phyloP scores from a whole-genome alignment of 2,797 vertebrate genomes.

The Numenius phaeopus region DNA sequence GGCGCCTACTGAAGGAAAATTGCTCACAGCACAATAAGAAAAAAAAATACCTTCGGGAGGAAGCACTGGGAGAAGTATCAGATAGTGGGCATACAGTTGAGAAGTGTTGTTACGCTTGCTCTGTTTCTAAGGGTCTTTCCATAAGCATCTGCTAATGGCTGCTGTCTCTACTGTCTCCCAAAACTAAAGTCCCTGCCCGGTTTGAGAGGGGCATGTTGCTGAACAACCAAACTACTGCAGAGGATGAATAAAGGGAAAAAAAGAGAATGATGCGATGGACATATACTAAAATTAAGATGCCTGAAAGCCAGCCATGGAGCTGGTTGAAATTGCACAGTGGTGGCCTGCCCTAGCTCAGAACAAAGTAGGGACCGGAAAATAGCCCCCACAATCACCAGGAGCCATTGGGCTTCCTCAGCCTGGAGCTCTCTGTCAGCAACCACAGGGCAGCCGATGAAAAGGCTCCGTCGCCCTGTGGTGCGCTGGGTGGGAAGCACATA shows the following conservation, averaged over 20 bases:
- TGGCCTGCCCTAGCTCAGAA: neutral
- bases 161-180: neutral
- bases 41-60: neutral
- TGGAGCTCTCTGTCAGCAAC: neutral
- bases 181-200: neutral
- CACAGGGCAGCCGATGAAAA: neutral
- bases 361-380: neutral
- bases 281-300: neutral
- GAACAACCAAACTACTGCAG: neutral
- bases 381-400: accelerated
- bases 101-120: neutral
- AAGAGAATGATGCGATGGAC: neutral
- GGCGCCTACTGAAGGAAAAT: neutral
- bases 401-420: neutral
- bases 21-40: neutral
- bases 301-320: neutral
- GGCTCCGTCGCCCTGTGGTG: accelerated
- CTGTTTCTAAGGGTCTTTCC: neutral
- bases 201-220: neutral
- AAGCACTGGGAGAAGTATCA: neutral
- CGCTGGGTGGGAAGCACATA: neutral
- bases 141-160: neutral
- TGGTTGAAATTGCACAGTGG: neutral
- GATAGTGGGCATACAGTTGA: neutral
- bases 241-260: neutral